Conservation (phyloP, 2,888 invertebrate genomes). For the Lasioglossum zephyrum region DNA sequence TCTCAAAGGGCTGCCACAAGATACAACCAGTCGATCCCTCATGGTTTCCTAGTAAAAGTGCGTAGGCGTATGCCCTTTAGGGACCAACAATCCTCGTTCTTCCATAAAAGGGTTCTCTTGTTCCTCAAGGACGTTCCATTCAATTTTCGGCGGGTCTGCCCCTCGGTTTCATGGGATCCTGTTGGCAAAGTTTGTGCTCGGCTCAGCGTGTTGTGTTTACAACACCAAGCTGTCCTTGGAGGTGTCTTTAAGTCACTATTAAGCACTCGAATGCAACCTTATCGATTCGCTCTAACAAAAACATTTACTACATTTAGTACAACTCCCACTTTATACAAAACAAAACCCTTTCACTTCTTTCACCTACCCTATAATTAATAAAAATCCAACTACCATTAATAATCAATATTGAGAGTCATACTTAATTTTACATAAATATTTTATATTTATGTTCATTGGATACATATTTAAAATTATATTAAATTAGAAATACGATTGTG, state of each 20-base stretch:
- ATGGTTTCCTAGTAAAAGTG: slow-evolving; percentile 84
- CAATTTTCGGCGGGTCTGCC: slow-evolving; percentile 51
- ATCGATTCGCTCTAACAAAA: not conserved
- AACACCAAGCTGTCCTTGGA: not conserved
- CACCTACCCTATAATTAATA: not conserved
- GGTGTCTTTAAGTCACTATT: not conserved
- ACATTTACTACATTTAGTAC: too few relatives aligned
- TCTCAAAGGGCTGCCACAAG: slow-evolving; percentile 71
- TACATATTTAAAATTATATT: not conserved
- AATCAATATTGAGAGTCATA: not conserved
- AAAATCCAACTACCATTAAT: not conserved
- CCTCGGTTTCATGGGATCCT: slow-evolving; percentile 76
- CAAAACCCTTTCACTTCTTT: not conserved
- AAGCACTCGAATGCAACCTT: not conserved
- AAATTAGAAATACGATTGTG: not conserved
- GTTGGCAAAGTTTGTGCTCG: slow-evolving; percentile 79
- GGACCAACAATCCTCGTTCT: slow-evolving; percentile 72
- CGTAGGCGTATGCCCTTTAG: slow-evolving; percentile 84
- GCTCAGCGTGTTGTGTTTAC: slow-evolving; percentile 70
- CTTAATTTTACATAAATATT: not conserved
- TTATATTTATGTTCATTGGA: not conserved
- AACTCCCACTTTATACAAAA: not conserved
- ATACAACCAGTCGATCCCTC: slow-evolving; percentile 75
- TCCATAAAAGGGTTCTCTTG: slow-evolving; percentile 65
- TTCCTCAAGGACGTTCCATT: slow-evolving; percentile 56